Percentiles rank a stretch among this genome's conserved stretches.
These are phyloP conservation scores for Lasius fuliginosus DNA, from an alignment of 2,888 invertebrate species.

Conservation along the genomic window DNA sequence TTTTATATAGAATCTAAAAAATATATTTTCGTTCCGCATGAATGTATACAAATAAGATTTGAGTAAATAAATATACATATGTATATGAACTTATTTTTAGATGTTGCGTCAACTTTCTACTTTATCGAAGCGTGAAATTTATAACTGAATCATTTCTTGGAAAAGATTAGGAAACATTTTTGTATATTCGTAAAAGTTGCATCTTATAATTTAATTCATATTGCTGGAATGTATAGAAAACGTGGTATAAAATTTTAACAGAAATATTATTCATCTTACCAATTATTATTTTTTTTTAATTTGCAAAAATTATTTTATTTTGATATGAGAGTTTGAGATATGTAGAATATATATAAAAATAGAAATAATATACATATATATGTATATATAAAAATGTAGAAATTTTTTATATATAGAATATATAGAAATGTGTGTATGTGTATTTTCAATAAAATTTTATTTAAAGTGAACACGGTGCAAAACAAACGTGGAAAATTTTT, in stretches of 20 bases:
- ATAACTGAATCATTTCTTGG: background rate
- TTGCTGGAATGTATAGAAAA: background rate
- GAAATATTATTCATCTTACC: background rate
- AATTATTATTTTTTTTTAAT: background rate
- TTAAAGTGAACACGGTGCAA: background rate
- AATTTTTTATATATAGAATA: background rate
- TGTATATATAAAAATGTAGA: no score
- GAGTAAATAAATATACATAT: background rate
- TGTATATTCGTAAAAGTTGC: background rate
- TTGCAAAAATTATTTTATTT: background rate
- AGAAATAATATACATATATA: background rate
- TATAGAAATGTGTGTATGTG: background rate
- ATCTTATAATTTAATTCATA: background rate
- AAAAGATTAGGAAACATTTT: slow-evolving; percentile 1
- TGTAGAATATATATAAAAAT: background rate
- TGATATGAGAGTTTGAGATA: background rate
- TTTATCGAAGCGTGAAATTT: background rate
- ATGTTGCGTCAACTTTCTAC: background rate
- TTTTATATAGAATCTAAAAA: slow-evolving; percentile 14
- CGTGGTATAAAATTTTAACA: background rate
- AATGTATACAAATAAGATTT: background rate
- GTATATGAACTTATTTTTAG: background rate
- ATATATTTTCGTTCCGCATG: background rate
- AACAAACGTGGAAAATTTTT: background rate
- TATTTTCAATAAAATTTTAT: slow-evolving; percentile 12